phyloP scores from a whole-genome alignment of 2,797 vertebrate species.

The Bothrops alternatus region DNA sequence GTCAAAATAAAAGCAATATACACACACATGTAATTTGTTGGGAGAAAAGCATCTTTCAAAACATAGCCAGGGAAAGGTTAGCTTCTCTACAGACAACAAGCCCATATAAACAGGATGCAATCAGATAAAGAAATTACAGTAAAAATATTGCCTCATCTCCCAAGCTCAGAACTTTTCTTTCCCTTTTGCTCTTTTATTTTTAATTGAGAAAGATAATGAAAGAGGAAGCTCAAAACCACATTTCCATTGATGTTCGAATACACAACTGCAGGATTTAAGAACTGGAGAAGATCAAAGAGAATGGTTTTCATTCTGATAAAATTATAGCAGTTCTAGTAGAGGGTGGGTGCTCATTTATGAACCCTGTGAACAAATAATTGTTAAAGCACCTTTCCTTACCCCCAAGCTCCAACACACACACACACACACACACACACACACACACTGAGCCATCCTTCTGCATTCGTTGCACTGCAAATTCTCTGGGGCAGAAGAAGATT shows the following conservation, averaged over 20 bases:
- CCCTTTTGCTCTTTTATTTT: conserved; percentile 73
- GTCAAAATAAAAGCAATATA: background rate
- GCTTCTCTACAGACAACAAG: conserved; percentile 60
- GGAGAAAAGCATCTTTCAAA: conserved; percentile 54
- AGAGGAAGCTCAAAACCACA: conserved; percentile 83
- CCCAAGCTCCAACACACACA: background rate
- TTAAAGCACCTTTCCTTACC: conserved; percentile 73
- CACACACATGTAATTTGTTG: conserved; percentile 52
- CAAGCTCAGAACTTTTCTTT: conserved; percentile 71
- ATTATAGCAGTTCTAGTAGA: conserved; percentile 77
- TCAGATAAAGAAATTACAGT: conserved; percentile 81
- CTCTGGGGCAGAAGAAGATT: conserved; percentile 71
- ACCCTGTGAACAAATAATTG: conserved; percentile 80
- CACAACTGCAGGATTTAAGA: conserved; percentile 90
- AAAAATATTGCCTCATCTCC: conserved; percentile 77
- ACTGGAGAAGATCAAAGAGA: conserved; percentile 90
- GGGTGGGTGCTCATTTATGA: conserved; percentile 84
- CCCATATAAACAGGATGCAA: conserved; percentile 76
- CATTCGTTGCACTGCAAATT: conserved; percentile 65
- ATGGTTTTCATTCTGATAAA: conserved; percentile 81
- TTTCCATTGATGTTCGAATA: conserved; percentile 92
- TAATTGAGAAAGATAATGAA: conserved; percentile 93
- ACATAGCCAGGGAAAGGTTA: conserved; percentile 9
- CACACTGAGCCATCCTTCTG: background rate
- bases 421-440: background rate